Evolutionary conservation across 2,797 vertebrate genomes (phyloP).

Genomic region (Psittacula echo): DNA sequence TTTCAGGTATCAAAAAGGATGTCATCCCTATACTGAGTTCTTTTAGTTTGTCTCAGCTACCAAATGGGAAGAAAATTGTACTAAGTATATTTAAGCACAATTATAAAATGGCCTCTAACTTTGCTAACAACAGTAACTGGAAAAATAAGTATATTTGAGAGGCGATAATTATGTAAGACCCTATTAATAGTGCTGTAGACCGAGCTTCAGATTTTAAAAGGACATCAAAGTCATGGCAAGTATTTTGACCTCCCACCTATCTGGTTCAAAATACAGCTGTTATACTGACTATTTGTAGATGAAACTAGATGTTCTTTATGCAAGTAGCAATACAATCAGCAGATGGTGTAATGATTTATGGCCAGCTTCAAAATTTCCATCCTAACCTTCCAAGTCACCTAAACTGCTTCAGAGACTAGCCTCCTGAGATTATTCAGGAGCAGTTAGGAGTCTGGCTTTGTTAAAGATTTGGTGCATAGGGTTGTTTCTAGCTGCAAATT

Average conservation of each 20-base stretch:
- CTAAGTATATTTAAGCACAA: background rate
- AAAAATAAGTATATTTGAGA: background rate
- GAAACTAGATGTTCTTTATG: background rate
- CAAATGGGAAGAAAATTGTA: background rate
- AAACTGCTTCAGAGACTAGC: background rate
- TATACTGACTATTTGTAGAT: background rate
- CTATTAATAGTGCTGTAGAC: background rate
- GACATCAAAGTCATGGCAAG: background rate
- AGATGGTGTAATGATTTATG: background rate
- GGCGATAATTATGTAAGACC: background rate
- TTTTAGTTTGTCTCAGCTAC: background rate
- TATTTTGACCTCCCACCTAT: background rate
- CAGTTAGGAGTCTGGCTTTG: background rate
- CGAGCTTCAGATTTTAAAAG: background rate
- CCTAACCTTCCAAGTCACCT: background rate
- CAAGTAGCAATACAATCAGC: background rate
- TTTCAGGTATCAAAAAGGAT: background rate
- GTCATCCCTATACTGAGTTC: background rate
- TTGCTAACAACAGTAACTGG: background rate
- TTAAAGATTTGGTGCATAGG: too few species aligned
- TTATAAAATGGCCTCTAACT: background rate
- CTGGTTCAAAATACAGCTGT: background rate
- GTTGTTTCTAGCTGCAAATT: background rate
- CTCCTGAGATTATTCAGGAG: background rate
- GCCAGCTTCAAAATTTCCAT: background rate